phyloP scores from a whole-genome alignment of 2,888 invertebrate genomes.

The Stenurella melanura region DNA sequence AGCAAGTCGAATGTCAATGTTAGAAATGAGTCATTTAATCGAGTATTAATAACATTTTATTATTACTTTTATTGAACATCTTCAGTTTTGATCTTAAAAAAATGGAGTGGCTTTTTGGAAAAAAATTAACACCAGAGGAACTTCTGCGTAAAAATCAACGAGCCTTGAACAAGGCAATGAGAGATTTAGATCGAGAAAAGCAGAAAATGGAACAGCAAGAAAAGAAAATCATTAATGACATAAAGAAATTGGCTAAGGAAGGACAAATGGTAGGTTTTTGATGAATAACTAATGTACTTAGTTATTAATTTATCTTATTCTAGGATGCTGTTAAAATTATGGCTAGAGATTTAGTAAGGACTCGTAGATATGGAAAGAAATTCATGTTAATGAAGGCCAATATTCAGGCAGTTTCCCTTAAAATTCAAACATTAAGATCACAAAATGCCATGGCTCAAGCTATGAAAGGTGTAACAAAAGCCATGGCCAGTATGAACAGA shows the following conservation, averaged over 20 bases:
- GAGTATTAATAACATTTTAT: not conserved
- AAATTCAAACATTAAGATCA: conserved; percentile 97
- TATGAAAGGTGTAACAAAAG: conserved; percentile 98
- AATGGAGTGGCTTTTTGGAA: conserved; percentile 98
- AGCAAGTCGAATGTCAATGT: conserved; percentile 6
- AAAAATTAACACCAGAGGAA: conserved; percentile 96
- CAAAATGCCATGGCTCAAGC: conserved; percentile 99
- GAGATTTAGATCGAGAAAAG: conserved; percentile 94
- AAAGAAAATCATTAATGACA: conserved; percentile 98
- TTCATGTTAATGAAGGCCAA: conserved; percentile 99
- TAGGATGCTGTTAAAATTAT: conserved; percentile 99
- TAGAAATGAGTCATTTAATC: conserved; percentile 39
- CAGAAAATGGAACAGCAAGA: conserved; percentile 99
- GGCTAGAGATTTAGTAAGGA: conserved; percentile 98
- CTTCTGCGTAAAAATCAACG: conserved; percentile 99
- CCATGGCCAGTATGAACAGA: conserved; percentile 99
- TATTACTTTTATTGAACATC: not conserved
- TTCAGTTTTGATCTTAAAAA: conserved; percentile 47
- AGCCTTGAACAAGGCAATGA: conserved; percentile 97
- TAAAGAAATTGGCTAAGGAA: conserved; percentile 98
- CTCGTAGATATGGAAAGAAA: conserved; percentile 95
- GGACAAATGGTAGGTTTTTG: conserved; percentile 91
- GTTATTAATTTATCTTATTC: conserved; percentile 49
- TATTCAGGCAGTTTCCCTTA: conserved; percentile 97
- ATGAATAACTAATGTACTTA: not conserved